phyloP scores from a whole-genome alignment of 2,113 vertebrate genomes.

The Burhinus oedicnemus region DNA sequence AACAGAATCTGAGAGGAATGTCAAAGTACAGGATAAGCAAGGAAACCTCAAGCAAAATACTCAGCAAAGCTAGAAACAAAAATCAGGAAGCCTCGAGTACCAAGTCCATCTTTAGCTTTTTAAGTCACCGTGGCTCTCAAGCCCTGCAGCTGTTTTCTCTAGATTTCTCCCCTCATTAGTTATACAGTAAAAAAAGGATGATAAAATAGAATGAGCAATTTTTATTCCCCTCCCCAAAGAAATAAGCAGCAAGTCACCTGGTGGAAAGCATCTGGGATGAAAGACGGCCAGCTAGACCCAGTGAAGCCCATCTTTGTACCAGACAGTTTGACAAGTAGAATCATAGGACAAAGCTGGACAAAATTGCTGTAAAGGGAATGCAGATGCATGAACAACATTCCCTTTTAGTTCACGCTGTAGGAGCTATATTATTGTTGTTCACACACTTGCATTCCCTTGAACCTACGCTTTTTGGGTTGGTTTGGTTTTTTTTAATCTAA shows the following conservation, averaged over 20 bases:
- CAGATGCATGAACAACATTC: background rate
- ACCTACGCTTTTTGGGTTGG: no score
- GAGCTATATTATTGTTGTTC: background rate
- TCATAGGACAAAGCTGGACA: background rate
- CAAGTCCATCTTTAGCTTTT: background rate
- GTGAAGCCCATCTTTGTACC: no score
- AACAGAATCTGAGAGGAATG: background rate
- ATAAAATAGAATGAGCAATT: background rate
- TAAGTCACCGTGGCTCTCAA: background rate
- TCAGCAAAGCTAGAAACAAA: background rate
- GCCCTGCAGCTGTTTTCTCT: background rate
- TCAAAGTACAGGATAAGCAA: background rate
- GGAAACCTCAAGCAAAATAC: background rate
- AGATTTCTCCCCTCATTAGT: background rate
- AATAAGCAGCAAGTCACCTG: background rate
- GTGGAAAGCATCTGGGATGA: background rate
- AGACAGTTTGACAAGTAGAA: background rate
- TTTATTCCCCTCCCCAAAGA: background rate
- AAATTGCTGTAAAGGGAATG: background rate
- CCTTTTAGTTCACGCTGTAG: rapidly evolving
- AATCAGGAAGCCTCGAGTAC: background rate
- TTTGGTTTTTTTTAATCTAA: background rate
- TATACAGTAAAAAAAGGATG: background rate
- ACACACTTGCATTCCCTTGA: background rate
- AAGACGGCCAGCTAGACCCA: background rate